Evolutionary conservation across 2,888 invertebrate species (phyloP).

Genomic region (Monoplex corrugatus): DNA sequence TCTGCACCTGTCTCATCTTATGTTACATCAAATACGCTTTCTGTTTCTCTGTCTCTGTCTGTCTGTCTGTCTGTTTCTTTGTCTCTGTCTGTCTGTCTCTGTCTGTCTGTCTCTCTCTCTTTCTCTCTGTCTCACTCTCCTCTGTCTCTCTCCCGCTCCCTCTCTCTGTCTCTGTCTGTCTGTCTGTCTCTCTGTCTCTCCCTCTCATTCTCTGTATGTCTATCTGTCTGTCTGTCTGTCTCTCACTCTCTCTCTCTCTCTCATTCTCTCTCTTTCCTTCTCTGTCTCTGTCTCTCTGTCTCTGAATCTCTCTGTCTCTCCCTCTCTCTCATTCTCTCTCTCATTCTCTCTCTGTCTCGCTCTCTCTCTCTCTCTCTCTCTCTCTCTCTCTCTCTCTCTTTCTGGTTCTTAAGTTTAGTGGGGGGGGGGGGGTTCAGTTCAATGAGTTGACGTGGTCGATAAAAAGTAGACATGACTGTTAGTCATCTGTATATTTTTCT

Average conservation of each 20-base stretch:
- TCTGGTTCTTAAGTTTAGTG: constrained; percentile 29
- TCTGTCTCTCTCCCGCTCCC: constrained; percentile 33
- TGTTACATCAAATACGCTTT: no score
- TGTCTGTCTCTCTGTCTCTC: neutral
- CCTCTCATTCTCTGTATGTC: neutral
- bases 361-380: constrained; percentile 48
- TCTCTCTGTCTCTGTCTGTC: constrained; percentile 29
- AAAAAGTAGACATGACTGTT: no score
- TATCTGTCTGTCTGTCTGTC: constrained; percentile 9
- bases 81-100: no score
- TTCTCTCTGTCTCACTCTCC: constrained; percentile 35
- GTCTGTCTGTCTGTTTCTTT: no score
- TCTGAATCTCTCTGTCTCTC: constrained; percentile 9
- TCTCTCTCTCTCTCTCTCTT: constrained; percentile 47
- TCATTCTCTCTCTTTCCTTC: neutral
- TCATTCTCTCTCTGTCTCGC: constrained; percentile 44
- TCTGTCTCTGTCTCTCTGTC: neutral
- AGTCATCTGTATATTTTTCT: neutral
- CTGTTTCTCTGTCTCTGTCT: no score
- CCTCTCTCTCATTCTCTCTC: constrained; percentile 47
- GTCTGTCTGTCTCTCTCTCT: neutral
- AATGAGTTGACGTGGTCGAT: neutral
- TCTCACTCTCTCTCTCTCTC: neutral
- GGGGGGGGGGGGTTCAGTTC: no score
- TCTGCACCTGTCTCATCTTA: no score